phyloP scores from a whole-genome alignment of 2,888 invertebrate species.

The Lepidonotus clava region DNA sequence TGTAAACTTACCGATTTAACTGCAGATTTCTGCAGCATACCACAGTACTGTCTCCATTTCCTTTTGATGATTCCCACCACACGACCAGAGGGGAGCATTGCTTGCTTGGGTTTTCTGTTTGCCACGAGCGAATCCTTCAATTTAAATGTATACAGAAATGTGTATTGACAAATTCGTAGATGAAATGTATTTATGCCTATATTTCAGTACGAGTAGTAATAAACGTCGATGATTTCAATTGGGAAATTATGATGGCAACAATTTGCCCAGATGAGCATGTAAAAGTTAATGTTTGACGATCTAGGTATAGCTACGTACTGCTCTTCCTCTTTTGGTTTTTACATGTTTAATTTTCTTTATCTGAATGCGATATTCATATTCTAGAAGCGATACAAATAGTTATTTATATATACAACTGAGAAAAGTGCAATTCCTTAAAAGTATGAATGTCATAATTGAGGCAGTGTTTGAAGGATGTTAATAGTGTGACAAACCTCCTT shows the following conservation, averaged over 20 bases:
- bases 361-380: not conserved
- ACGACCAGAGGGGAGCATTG: constrained; percentile 85
- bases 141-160: not conserved
- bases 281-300: not conserved
- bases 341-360: not conserved
- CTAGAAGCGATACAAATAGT: not conserved
- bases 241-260: too few species aligned
- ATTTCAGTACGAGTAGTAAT: too few species aligned
- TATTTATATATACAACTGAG: not conserved
- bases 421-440: too few species aligned
- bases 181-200: too few species aligned
- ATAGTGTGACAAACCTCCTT: constrained; percentile 74
- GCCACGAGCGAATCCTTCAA: constrained; percentile 62
- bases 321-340: not conserved
- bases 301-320: not conserved
- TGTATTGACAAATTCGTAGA: too few species aligned
- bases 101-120: constrained; percentile 70
- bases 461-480: too few species aligned
- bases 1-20: constrained; percentile 82
- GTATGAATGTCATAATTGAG: too few species aligned
- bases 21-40: constrained; percentile 91
- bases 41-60: constrained; percentile 99
- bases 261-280: not conserved
- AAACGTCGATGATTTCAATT: too few species aligned
- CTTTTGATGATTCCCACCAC: constrained; percentile 97